These are phyloP conservation scores for Macquaria ambigua DNA, from an alignment of 2,113 vertebrate genomes.

Conservation along the genomic window DNA sequence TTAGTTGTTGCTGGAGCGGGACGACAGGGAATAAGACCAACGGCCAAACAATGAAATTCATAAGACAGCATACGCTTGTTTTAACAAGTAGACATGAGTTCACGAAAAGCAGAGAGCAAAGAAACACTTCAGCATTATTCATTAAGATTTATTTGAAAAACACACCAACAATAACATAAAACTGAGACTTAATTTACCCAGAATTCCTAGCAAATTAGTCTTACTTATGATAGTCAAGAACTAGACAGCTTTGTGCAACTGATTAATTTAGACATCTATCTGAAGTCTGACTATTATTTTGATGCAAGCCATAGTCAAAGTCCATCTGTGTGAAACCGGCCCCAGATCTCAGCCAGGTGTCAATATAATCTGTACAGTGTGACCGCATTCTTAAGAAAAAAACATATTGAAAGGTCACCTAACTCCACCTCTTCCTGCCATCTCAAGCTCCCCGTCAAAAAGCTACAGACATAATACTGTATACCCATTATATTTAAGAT, in stretches of 20 bases:
- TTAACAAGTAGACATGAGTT: neutral
- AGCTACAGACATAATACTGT: neutral
- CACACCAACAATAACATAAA: neutral
- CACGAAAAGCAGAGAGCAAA: neutral
- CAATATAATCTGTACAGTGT: too few species aligned
- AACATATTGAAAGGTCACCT: neutral
- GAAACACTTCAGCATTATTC: neutral
- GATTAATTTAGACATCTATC: too few species aligned
- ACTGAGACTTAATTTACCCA: neutral
- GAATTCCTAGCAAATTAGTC: too few species aligned
- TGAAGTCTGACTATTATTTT: too few species aligned
- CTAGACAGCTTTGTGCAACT: too few species aligned
- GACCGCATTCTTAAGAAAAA: too few species aligned
- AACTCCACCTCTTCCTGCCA: neutral
- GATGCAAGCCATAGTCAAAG: too few species aligned
- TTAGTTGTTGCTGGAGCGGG: slow-evolving; percentile 5
- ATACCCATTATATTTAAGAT: neutral
- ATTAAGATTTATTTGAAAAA: neutral
- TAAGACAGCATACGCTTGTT: neutral
- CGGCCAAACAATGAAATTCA: neutral
- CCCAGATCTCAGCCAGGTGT: too few species aligned
- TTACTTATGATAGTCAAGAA: too few species aligned
- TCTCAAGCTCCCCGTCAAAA: neutral
- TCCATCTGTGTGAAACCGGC: too few species aligned
- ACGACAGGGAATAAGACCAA: neutral